phyloP scores from a whole-genome alignment of 2,797 vertebrate genomes.

The Novumbra hubbsi region DNA sequence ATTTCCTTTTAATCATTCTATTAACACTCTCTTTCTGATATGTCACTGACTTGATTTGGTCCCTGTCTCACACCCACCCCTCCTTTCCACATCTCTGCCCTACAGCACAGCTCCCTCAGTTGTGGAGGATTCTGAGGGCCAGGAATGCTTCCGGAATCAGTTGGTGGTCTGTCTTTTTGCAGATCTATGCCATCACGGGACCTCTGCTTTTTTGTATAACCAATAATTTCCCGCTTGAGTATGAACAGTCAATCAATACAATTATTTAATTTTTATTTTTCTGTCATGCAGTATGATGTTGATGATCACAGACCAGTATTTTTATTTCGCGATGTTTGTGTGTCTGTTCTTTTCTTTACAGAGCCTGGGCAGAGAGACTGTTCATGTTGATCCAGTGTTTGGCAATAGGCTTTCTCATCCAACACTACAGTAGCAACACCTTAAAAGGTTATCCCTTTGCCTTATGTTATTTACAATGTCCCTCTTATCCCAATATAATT shows the following conservation, averaged over 20 bases:
- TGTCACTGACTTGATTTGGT: not conserved
- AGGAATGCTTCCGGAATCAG: slow-evolving; percentile 78
- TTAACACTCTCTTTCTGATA: too few relatives aligned
- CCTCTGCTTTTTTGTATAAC: slow-evolving; percentile 74
- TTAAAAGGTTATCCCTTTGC: slow-evolving; percentile 62
- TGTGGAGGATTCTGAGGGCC: slow-evolving; percentile 75
- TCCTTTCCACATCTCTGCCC: not conserved
- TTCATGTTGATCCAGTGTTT: slow-evolving; percentile 73
- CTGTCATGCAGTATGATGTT: too few relatives aligned
- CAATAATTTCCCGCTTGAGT: slow-evolving; percentile 80
- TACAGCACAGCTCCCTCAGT: slow-evolving; percentile 80
- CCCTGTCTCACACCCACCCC: not conserved
- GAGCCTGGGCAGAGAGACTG: slow-evolving; percentile 84
- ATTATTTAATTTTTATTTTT: too few relatives aligned
- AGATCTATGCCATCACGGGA: slow-evolving; percentile 75
- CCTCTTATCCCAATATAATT: too few relatives aligned
- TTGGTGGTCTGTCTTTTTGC: slow-evolving; percentile 72
- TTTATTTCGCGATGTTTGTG: not conserved
- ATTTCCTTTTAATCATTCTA: not conserved
- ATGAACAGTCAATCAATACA: slow-evolving; percentile 9
- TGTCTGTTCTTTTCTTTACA: slow-evolving; percentile 46
- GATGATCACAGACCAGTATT: not conserved
- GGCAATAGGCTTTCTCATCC: slow-evolving; percentile 75
- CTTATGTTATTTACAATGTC: too few relatives aligned
- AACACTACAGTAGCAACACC: slow-evolving; percentile 69